A percentile compares a stretch with the other conserved stretches of the same genome.
These are phyloP conservation scores for Hirtodrosophila histrioides DNA, from an alignment of 2,888 invertebrate species.

Conservation along the genomic window DNA sequence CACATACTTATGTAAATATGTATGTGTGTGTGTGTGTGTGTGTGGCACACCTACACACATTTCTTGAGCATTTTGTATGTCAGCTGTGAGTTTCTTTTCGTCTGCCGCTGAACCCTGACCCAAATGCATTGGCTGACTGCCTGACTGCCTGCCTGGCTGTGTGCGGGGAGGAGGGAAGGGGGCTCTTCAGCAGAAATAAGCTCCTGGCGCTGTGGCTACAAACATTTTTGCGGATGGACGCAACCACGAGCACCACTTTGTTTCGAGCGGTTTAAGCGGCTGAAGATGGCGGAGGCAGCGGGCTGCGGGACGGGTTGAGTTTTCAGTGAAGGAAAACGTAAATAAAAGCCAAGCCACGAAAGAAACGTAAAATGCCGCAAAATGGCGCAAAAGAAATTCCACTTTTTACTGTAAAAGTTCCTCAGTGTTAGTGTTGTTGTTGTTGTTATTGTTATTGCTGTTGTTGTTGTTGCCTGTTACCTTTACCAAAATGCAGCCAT, in stretches of 20 bases:
- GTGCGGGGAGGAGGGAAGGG: background rate
- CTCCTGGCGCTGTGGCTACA: slow-evolving; percentile 56
- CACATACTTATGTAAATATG: background rate
- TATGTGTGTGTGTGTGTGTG: no score
- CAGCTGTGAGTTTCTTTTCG: slow-evolving; percentile 47
- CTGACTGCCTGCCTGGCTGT: slow-evolving; percentile 6
- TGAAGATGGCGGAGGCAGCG: background rate
- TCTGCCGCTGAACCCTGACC: slow-evolving; percentile 69
- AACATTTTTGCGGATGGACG: slow-evolving; percentile 79
- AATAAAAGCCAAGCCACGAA: slow-evolving; percentile 66
- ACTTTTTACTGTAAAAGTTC: slow-evolving; percentile 73
- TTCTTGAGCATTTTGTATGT: slow-evolving; percentile 51
- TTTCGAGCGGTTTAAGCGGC: slow-evolving; percentile 37
- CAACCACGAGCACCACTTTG: slow-evolving; percentile 73
- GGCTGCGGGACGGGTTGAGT: slow-evolving; percentile 45
- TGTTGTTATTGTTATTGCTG: slow-evolving; percentile 15
- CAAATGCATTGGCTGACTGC: slow-evolving; percentile 48
- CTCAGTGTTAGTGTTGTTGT: slow-evolving; percentile 35
- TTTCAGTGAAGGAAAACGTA: slow-evolving; percentile 59
- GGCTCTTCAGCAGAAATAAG: slow-evolving; percentile 56
- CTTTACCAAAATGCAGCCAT: slow-evolving; percentile 68
- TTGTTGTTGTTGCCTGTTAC: slow-evolving; percentile 28
- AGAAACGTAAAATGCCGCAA: slow-evolving; percentile 74
- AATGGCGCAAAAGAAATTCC: slow-evolving; percentile 76
- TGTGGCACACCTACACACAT: background rate